Evolutionary conservation across 2,888 invertebrate species (phyloP).

Genomic region (Nezara viridula): DNA sequence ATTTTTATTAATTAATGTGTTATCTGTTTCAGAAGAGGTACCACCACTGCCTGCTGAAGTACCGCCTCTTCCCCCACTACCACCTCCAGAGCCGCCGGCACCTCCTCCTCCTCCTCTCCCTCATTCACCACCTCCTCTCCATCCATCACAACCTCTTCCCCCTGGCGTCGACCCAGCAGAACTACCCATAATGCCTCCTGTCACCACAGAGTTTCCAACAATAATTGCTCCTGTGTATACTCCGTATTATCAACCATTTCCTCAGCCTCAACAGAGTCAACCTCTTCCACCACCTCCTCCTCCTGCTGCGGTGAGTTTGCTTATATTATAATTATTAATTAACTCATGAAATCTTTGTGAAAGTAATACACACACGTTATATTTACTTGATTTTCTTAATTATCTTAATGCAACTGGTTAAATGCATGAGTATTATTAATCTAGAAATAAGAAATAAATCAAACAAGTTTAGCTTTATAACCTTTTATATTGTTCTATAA

Average conservation of each 20-base stretch:
- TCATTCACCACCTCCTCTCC: conserved; percentile 61
- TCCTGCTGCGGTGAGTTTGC: conserved; percentile 52
- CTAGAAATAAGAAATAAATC: no score
- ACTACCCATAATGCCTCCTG: conserved; percentile 58
- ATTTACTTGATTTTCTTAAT: no score
- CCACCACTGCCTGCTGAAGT: conserved; percentile 44
- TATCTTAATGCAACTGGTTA: no score
- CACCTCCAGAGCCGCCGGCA: conserved; percentile 63
- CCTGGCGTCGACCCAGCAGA: conserved; percentile 72
- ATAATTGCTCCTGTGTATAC: conserved; percentile 65
- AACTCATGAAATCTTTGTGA: background rate
- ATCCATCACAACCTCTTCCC: conserved; percentile 71
- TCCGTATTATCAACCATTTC: conserved; percentile 66
- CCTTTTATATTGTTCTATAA: no score
- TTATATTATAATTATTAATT: background rate
- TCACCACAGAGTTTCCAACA: conserved; percentile 66
- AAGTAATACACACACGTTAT: no score
- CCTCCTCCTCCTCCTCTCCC: conserved; percentile 64
- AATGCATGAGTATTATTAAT: no score
- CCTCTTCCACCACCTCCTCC: conserved; percentile 61
- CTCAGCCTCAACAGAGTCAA: conserved; percentile 52
- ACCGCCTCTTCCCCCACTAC: conserved; percentile 61
- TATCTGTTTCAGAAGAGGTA: conserved; percentile 40
- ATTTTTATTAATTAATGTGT: no score
- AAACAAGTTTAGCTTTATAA: no score